phyloP scores from a whole-genome alignment of 2,113 vertebrate genomes.

The Epinephelus cyanopodus region DNA sequence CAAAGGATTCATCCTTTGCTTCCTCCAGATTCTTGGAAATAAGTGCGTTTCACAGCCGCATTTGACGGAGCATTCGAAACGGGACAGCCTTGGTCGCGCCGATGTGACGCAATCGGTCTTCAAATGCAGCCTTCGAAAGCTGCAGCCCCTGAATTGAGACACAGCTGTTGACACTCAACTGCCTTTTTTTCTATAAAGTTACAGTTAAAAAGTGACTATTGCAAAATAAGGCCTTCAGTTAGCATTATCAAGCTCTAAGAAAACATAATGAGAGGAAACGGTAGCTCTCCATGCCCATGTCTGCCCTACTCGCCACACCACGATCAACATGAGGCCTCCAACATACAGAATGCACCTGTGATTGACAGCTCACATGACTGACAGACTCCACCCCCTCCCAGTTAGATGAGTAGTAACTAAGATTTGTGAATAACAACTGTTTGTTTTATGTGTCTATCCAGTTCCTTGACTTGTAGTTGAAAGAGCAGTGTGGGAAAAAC shows the following conservation, averaged over 20 bases:
- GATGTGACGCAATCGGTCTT: too few relatives aligned
- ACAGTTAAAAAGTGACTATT: background rate
- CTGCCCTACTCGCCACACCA: background rate
- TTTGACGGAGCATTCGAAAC: too few relatives aligned
- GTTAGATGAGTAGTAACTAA: background rate
- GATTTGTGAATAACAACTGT: constrained; percentile 1
- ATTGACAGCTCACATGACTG: background rate
- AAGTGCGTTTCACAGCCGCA: too few relatives aligned
- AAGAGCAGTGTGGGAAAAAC: background rate
- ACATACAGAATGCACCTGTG: background rate
- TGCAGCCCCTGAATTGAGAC: too few relatives aligned
- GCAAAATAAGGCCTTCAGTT: background rate
- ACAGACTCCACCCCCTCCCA: background rate
- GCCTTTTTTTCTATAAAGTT: background rate
- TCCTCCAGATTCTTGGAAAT: too few relatives aligned
- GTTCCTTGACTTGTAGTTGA: background rate
- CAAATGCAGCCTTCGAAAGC: too few relatives aligned
- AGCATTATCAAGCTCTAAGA: background rate
- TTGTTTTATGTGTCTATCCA: background rate
- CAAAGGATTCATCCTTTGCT: too few relatives aligned
- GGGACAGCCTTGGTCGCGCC: too few relatives aligned
- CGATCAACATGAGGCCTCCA: background rate
- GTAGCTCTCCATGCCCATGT: background rate
- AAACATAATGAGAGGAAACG: too few relatives aligned
- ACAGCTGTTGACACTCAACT: too few relatives aligned